Evolutionary conservation across 2,888 invertebrate species (phyloP).

Genomic region (Morpho deidamia): DNA sequence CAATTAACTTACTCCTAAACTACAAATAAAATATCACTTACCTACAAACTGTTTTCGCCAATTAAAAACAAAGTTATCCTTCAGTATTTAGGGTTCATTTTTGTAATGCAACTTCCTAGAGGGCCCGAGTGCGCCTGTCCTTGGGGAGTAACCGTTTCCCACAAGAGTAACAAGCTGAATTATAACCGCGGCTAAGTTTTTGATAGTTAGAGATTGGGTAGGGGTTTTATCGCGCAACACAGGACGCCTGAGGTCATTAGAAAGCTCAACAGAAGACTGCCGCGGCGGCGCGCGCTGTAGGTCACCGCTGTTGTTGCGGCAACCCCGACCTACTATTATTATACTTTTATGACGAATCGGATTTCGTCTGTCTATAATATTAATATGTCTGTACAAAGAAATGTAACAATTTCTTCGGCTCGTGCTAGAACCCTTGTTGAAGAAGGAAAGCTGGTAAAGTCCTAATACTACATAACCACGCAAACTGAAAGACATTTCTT

Average conservation of each 20-base stretch:
- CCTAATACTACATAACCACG: no score
- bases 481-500: no score
- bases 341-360: conserved; percentile 78
- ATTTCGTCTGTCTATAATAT: conserved; percentile 63
- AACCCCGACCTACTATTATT: conserved; percentile 75
- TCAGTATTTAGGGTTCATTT: conserved; percentile 62
- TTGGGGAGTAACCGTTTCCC: conserved; percentile 38
- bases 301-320: conserved; percentile 73
- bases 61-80: conserved; percentile 62
- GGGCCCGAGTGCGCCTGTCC: conserved; percentile 55
- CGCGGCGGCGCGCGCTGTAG: conserved; percentile 72
- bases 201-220: conserved; percentile 44
- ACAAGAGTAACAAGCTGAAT: conserved; percentile 52
- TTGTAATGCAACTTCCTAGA: conserved; percentile 37
- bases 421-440: background rate
- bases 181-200: conserved; percentile 52
- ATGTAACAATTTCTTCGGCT: background rate
- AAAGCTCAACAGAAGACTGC: conserved; percentile 74
- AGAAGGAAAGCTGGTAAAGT: no score
- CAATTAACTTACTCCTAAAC: background rate
- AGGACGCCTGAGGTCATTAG: conserved; percentile 76
- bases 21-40: conserved; percentile 36
- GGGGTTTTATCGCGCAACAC: conserved; percentile 57
- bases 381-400: conserved; percentile 37
- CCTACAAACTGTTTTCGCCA: conserved; percentile 40